phyloP scores from a whole-genome alignment of 2,797 vertebrate genomes.

The Morus bassanus region DNA sequence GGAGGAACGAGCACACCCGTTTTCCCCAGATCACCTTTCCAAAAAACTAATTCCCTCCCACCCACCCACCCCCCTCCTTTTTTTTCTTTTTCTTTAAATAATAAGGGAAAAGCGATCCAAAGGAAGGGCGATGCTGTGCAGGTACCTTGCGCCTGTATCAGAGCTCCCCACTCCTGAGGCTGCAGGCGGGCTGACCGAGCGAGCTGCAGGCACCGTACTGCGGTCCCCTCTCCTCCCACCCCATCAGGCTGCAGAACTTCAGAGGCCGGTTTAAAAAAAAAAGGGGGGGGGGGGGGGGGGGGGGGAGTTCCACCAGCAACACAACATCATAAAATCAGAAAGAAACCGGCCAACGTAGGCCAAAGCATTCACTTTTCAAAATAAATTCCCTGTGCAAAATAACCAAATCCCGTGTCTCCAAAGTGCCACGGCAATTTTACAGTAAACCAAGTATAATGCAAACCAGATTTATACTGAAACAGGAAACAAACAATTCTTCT shows the following conservation, averaged over 20 bases:
- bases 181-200: not conserved
- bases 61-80: too few relatives aligned
- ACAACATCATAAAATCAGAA: not conserved
- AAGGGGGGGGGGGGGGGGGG: not conserved
- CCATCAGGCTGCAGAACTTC: not conserved
- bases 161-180: rapidly evolving
- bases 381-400: not conserved
- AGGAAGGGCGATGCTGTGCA: not conserved
- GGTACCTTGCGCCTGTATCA: not conserved
- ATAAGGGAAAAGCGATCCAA: not conserved
- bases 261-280: not conserved
- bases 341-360: not conserved
- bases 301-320: not conserved
- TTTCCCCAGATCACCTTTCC: not conserved
- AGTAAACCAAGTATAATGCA: slow-evolving; percentile 35
- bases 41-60: not conserved
- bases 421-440: slow-evolving; percentile 31
- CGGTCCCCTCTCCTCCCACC: not conserved
- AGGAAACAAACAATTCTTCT: slow-evolving; percentile 72
- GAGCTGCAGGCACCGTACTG: not conserved
- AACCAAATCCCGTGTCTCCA: not conserved
- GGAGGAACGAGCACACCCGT: rapidly evolving
- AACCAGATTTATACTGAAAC: slow-evolving; percentile 64
- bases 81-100: not conserved
- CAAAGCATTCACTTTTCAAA: not conserved